A percentile compares a stretch with the other conserved stretches of the same genome.
Evolutionary conservation across 2,888 invertebrate genomes (phyloP).

Genomic region (Mamestra brassicae): DNA sequence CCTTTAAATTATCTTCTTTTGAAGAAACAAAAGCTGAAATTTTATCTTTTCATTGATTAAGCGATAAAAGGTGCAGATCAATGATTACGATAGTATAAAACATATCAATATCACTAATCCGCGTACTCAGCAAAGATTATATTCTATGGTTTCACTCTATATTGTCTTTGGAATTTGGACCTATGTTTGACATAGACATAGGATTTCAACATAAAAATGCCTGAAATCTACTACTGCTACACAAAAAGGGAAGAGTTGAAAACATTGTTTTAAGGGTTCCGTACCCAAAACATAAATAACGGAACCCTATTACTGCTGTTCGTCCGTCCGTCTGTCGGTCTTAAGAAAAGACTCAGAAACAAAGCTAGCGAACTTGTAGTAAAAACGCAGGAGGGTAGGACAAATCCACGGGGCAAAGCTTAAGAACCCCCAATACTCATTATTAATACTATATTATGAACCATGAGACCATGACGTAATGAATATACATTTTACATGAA

Average conservation of each 20-base stretch:
- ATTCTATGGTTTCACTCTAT: not conserved
- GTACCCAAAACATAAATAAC: too few relatives aligned
- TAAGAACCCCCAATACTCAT: not conserved
- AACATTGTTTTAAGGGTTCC: too few relatives aligned
- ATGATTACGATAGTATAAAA: constrained; percentile 3
- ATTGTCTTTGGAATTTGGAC: not conserved
- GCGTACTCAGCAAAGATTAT: not conserved
- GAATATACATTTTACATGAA: constrained; percentile 13
- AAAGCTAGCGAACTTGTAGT: too few relatives aligned
- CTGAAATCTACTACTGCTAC: too few relatives aligned
- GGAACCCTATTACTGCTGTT: too few relatives aligned
- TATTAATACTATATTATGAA: not conserved
- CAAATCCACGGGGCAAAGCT: too few relatives aligned
- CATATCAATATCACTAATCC: constrained; percentile 3
- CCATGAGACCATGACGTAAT: constrained; percentile 14
- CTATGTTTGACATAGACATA: too few relatives aligned
- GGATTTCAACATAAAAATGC: not conserved
- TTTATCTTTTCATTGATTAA: constrained; percentile 26
- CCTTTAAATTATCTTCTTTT: not conserved
- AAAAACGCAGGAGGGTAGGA: too few relatives aligned
- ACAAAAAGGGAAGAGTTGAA: not conserved
- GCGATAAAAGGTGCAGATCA: not conserved
- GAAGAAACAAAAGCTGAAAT: not conserved
- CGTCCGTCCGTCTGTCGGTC: too few relatives aligned
- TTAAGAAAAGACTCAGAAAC: too few relatives aligned